These are phyloP conservation scores for Caenorhabditis sp. DNA, from an alignment of 2,888 invertebrate species.

Conservation along the genomic window DNA sequence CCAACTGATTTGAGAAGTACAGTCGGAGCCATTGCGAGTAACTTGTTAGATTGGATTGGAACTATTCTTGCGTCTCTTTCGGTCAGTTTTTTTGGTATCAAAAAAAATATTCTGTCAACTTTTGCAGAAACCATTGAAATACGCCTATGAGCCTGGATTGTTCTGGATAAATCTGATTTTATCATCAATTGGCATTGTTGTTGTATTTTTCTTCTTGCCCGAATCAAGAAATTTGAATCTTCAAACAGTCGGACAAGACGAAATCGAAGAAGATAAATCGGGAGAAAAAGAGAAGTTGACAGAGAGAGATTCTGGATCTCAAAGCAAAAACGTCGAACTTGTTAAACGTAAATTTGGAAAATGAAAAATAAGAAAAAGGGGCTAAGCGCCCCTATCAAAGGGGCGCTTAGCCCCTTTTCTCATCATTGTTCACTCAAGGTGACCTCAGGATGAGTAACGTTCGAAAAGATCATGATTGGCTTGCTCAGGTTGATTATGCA, in stretches of 20 bases:
- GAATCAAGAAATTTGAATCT: conserved; percentile 31
- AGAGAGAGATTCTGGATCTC: not conserved
- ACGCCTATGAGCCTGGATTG: conserved; percentile 22
- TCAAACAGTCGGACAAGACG: conserved; percentile 28
- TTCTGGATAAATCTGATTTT: conserved; percentile 29
- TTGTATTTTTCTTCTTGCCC: conserved; percentile 12
- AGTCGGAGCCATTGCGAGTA: conserved; percentile 27
- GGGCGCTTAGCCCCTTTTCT: no score
- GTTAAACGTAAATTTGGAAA: no score
- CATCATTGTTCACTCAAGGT: no score
- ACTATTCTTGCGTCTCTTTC: conserved; percentile 33
- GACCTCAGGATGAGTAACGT: no score
- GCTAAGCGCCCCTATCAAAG: no score
- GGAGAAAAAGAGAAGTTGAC: conserved; percentile 2
- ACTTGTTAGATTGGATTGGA: conserved; percentile 18
- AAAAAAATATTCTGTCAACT: not conserved
- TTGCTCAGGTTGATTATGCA: no score
- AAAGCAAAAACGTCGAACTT: not conserved
- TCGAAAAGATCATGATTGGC: no score
- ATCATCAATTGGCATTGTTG: conserved; percentile 19
- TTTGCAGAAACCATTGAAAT: conserved; percentile 31
- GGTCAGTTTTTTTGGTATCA: not conserved
- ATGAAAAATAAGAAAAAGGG: no score
- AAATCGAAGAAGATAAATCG: not conserved
- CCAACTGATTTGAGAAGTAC: conserved; percentile 39